Evolutionary conservation across 2,113 vertebrate genomes (phyloP), one percentile per base, ranked within the genome.

Genomic region (Chauna torquata): DNA sequence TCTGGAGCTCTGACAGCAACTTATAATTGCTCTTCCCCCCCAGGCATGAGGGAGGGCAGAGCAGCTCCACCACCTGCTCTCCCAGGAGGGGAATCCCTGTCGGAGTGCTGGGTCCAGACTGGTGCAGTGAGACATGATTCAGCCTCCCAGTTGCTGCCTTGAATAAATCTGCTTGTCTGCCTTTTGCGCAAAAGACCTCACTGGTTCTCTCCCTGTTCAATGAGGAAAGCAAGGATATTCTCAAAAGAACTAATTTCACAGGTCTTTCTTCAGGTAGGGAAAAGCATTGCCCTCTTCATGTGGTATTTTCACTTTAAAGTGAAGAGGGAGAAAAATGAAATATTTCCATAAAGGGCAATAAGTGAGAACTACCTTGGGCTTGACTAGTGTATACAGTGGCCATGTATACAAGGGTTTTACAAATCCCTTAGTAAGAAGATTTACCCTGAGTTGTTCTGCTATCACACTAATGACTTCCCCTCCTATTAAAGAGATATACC

Each of bases 51-150:
- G 45, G 74, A 87, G 34, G 52, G 36, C 13, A 82, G 15, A 71
- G 68, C 22, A 85, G 47, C 52, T 91, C 52, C 8, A 32, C 16
- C 50, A 54, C 61, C 69, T 91, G 61, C 68, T 91, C n/a, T 74
- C 36, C 30, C 65, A 30, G 38, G 62, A 69, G 24, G 12, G 11
- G n/a, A 88, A 86, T 62, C 27, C 27, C 36, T 83, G 17, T 16
- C 1, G 16, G 16, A 75, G 54, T 59, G 74, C 38, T 94, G 66
- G 42, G 68, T 78, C 30, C 58, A 54, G 42, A 74, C 9, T 2
- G 0, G 3, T 1, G 0, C 70, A 74, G 59, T 40, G 16, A 96
- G 23, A 57, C 1, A 1, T 28, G 49, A 81, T 71, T 52, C 45
- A 22, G 69, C 16, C 9, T 91, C 58, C 42, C n/a, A 65, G 25